Conservation (phyloP, 1,140 invertebrate species). For the Oppia nitens region DNA sequence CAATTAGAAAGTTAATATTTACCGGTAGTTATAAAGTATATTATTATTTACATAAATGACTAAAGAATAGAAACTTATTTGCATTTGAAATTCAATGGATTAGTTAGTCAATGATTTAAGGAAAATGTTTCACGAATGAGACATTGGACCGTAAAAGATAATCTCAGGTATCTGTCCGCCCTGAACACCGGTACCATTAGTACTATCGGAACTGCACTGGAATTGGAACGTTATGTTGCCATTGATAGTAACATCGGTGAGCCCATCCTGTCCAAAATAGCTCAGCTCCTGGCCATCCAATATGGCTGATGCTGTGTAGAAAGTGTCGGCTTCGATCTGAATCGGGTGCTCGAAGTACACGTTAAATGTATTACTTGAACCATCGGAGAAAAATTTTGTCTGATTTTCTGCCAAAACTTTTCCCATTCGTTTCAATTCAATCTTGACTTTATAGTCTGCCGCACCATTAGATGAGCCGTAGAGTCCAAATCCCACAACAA, state of each 20-base stretch:
- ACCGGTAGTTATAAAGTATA: too few species aligned
- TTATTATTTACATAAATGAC: too few species aligned
- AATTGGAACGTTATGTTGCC: constrained; percentile 81
- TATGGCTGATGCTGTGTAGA: constrained; percentile 75
- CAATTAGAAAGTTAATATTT: too few species aligned
- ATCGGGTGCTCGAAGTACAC: constrained; percentile 84
- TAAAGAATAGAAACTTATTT: too few species aligned
- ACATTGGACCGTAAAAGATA: constrained; percentile 52
- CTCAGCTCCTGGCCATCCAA: constrained; percentile 75
- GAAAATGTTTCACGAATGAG: not conserved
- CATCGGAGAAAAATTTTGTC: constrained; percentile 81
- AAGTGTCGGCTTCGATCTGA: constrained; percentile 60
- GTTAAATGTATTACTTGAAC: constrained; percentile 79
- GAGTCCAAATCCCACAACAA: constrained; percentile 75
- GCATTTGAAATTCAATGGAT: not conserved
- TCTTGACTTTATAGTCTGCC: constrained; percentile 74
- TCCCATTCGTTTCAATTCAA: constrained; percentile 68
- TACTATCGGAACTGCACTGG: constrained; percentile 80
- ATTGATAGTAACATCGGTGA: constrained; percentile 64
- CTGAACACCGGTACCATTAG: constrained; percentile 82
- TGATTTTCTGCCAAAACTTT: constrained; percentile 69
- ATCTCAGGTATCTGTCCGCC: constrained; percentile 85
- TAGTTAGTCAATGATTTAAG: too few species aligned
- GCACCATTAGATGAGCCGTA: constrained; percentile 81
- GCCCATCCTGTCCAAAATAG: constrained; percentile 86